Evolutionary conservation across 2,113 vertebrate genomes (phyloP).

Genomic region (Ranitomeya imitator): DNA sequence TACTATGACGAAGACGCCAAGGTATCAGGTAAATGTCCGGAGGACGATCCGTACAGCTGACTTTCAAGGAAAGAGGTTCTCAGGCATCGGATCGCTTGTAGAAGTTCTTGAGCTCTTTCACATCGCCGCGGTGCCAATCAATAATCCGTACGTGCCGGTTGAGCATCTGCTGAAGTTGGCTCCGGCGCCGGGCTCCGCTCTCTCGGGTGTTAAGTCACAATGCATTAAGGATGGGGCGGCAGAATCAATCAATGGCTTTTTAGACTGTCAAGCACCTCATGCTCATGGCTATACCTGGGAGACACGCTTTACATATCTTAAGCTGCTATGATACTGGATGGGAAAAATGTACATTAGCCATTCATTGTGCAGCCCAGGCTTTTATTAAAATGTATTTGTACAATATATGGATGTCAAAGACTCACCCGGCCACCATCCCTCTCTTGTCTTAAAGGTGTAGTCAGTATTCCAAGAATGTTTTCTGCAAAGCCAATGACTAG

Average conservation of each 20-base stretch:
- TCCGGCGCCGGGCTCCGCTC: neutral
- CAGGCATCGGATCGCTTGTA: constrained; percentile 1
- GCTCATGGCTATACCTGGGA: neutral
- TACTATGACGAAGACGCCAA: neutral
- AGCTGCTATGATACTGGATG: neutral
- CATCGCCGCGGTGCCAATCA: neutral
- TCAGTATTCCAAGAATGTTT: neutral
- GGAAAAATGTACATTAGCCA: neutral
- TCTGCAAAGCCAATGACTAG: neutral
- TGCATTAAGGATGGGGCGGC: constrained; percentile 2
- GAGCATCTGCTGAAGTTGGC: constrained; percentile 9
- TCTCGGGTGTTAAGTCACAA: neutral
- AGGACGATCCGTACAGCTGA: neutral
- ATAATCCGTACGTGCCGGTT: neutral
- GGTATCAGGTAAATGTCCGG: constrained; percentile 7
- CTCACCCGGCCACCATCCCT: neutral
- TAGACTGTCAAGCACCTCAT: neutral
- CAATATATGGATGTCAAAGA: too few relatives aligned
- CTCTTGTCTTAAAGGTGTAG: neutral
- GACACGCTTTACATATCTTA: neutral
- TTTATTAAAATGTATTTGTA: neutral
- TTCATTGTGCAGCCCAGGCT: neutral
- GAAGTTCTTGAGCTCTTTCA: neutral
- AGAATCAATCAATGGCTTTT: constrained; percentile 24
- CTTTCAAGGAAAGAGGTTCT: neutral